Evolutionary conservation across 2,797 vertebrate species (phyloP).

Genomic region (Muraenolepis orangiensis): DNA sequence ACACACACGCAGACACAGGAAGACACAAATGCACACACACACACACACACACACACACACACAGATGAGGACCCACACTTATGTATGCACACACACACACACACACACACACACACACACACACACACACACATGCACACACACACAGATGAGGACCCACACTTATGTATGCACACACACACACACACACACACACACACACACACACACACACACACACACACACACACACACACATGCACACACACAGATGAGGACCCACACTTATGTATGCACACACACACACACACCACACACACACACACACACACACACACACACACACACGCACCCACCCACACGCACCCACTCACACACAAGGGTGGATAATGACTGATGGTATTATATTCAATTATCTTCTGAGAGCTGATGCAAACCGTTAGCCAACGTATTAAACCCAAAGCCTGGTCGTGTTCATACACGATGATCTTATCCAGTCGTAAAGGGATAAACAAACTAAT

Average conservation of each 20-base stretch:
- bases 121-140: neutral
- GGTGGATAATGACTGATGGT: slow-evolving; percentile 28
- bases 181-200: no score
- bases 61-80: neutral
- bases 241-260: no score
- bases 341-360: neutral
- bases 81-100: neutral
- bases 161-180: neutral
- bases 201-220: no score
- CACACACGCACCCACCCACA: neutral
- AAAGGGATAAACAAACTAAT: slow-evolving; percentile 74
- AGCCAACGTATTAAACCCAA: slow-evolving; percentile 51
- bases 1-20: neutral
- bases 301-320: neutral
- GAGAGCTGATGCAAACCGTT: slow-evolving; percentile 45
- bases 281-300: neutral
- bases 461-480: slow-evolving; percentile 50
- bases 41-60: neutral
- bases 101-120: neutral
- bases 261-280: neutral
- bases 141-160: neutral
- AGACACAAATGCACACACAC: neutral
- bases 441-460: slow-evolving; percentile 41
- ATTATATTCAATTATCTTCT: slow-evolving; percentile 25
- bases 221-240: no score